Evolutionary conservation across 2,888 invertebrate genomes (phyloP).

Genomic region (Tetramorium bicarinatum): DNA sequence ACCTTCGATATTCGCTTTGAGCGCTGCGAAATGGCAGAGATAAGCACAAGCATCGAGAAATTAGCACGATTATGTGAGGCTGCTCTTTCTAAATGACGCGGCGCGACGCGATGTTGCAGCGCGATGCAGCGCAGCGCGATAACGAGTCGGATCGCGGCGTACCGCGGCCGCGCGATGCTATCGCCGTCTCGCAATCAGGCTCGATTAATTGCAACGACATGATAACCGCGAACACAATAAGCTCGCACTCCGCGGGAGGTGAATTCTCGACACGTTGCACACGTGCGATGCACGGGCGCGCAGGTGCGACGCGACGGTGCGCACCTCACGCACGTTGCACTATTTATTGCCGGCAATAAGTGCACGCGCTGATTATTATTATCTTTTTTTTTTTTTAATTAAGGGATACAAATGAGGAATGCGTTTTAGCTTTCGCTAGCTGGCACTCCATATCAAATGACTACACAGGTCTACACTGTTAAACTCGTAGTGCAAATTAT

Average conservation of each 20-base stretch:
- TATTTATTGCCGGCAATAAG: constrained; percentile 74
- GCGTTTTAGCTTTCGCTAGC: background rate
- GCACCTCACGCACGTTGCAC: constrained; percentile 44
- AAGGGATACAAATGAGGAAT: background rate
- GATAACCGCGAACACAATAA: constrained; percentile 70
- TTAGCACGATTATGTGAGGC: constrained; percentile 61
- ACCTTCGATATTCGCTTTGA: constrained; percentile 6
- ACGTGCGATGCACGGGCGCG: constrained; percentile 7
- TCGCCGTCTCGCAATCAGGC: constrained; percentile 72
- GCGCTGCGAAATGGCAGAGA: background rate
- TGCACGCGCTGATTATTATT: constrained; percentile 27
- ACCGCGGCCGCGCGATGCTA: constrained; percentile 66
- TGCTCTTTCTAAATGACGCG: constrained; percentile 60
- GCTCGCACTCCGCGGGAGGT: constrained; percentile 60
- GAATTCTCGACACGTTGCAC: constrained; percentile 2
- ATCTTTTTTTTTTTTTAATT: background rate
- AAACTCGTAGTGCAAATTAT: too few relatives aligned
- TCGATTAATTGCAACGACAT: constrained; percentile 76
- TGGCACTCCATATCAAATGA: background rate
- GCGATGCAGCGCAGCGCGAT: constrained; percentile 54
- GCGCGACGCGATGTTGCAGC: constrained; percentile 30
- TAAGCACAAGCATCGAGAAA: constrained; percentile 60
- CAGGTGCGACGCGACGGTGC: constrained; percentile 40
- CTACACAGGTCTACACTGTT: too few relatives aligned
- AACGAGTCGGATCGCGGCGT: constrained; percentile 42